phyloP scores from a whole-genome alignment of 1,140 invertebrate species.

The Bemisia tabaci region DNA sequence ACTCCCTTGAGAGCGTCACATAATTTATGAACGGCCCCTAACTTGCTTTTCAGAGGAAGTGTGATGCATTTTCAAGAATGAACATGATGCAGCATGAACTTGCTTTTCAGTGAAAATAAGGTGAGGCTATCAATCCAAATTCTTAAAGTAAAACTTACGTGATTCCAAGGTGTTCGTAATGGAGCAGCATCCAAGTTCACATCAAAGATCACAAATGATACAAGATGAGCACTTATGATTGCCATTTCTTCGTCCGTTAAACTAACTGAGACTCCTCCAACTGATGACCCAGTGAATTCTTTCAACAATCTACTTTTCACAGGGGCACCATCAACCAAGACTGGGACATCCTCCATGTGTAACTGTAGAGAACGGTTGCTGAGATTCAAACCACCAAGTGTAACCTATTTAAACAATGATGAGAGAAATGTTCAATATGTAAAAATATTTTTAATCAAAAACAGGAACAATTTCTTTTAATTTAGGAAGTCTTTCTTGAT shows the following conservation, averaged over 20 bases:
- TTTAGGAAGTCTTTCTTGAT: no score
- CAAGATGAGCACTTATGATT: conserved; percentile 42
- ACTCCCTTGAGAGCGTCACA: no score
- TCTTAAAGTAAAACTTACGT: no score
- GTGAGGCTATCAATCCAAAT: no score
- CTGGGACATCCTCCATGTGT: conserved; percentile 47
- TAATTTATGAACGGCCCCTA: no score
- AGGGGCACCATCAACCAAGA: conserved; percentile 46
- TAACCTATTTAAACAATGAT: background rate
- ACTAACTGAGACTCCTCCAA: conserved; percentile 46
- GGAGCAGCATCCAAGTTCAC: conserved; percentile 30
- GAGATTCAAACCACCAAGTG: background rate
- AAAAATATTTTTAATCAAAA: no score
- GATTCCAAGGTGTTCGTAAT: conserved; percentile 36
- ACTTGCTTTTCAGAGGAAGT: no score
- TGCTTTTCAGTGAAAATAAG: no score
- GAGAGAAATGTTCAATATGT: no score
- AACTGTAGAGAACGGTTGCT: conserved; percentile 23
- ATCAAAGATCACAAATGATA: conserved; percentile 41
- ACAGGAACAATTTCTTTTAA: no score
- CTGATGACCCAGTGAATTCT: conserved; percentile 36
- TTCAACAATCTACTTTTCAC: conserved; percentile 43
- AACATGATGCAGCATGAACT: no score
- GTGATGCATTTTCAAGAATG: no score
- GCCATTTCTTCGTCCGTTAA: conserved; percentile 41